Evolutionary conservation across 2,888 invertebrate species (phyloP).

Genomic region (Zelleria hepariella): DNA sequence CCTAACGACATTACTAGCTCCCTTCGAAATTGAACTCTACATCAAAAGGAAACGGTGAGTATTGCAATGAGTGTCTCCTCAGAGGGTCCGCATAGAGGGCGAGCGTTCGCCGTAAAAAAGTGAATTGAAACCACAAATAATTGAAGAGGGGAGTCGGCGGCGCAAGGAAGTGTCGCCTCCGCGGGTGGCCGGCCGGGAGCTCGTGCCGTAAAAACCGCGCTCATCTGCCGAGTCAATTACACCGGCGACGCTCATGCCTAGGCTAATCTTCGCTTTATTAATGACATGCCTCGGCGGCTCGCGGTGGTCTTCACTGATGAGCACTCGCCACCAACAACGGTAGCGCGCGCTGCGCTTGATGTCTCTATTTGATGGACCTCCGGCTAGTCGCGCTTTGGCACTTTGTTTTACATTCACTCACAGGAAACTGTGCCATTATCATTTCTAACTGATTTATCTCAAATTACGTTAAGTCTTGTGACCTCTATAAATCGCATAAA

Average conservation of each 20-base stretch:
- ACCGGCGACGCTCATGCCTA: slow-evolving; percentile 32
- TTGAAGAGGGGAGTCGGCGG: slow-evolving; percentile 35
- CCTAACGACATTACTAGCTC: not conserved
- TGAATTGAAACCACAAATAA: slow-evolving; percentile 70
- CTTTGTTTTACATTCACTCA: not conserved
- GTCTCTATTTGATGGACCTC: slow-evolving; percentile 37
- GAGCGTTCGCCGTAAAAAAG: slow-evolving; percentile 56
- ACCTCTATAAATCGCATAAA: slow-evolving; percentile 51
- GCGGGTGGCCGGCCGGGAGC: slow-evolving; percentile 62
- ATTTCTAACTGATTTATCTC: not conserved
- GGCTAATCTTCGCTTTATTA: slow-evolving; percentile 61
- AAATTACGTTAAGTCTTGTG: slow-evolving; percentile 22
- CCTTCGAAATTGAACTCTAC: slow-evolving; percentile 11
- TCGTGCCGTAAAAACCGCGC: slow-evolving; percentile 68
- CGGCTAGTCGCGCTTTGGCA: not conserved
- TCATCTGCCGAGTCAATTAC: slow-evolving; percentile 63
- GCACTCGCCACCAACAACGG: slow-evolving; percentile 23
- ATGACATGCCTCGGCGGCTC: slow-evolving; percentile 31
- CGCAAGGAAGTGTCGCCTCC: slow-evolving; percentile 38
- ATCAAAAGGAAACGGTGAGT: slow-evolving; percentile 10
- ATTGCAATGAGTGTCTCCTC: slow-evolving; percentile 27
- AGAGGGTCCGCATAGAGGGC: slow-evolving; percentile 30
- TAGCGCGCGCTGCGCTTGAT: slow-evolving; percentile 22
- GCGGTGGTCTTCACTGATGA: slow-evolving; percentile 37
- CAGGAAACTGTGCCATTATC: not conserved